Evolutionary conservation across 2,797 vertebrate genomes (phyloP).

Genomic region (Alcedo quadribrachys): DNA sequence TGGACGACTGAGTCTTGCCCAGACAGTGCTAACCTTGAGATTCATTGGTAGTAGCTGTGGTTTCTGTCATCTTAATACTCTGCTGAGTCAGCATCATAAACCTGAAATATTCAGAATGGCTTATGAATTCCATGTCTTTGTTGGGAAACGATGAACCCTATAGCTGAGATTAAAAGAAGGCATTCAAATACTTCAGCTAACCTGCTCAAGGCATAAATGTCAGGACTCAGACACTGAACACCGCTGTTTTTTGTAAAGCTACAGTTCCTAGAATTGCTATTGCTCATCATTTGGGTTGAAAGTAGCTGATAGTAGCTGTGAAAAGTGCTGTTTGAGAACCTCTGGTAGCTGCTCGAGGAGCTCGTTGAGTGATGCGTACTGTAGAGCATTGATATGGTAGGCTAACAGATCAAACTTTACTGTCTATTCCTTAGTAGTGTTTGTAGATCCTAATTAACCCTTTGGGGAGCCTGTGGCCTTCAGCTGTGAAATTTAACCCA

Average conservation of each 20-base stretch:
- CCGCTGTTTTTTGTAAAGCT: conserved; percentile 58
- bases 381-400: conserved; percentile 55
- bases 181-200: conserved; percentile 9
- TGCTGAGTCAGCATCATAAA: conserved; percentile 2
- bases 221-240: conserved; percentile 66
- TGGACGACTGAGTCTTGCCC: neutral
- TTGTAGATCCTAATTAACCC: conserved; percentile 81
- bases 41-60: conserved; percentile 17
- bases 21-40: neutral
- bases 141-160: conserved; percentile 15
- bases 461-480: conserved; percentile 74
- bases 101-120: neutral
- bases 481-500: conserved; percentile 23
- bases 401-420: conserved; percentile 69
- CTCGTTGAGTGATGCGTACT: conserved; percentile 38
- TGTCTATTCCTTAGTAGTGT: conserved; percentile 77
- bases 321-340: conserved; percentile 54
- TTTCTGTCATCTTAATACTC: conserved; percentile 11
- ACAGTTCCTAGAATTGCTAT: conserved; percentile 23
- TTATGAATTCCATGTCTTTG: neutral
- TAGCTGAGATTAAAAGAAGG: conserved; percentile 38
- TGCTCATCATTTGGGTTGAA: conserved; percentile 40
- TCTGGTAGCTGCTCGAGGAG: conserved; percentile 37
- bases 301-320: conserved; percentile 45
- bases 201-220: neutral